Evolutionary conservation across 2,797 vertebrate genomes (phyloP).

Genomic region (Bradypus variegatus): DNA sequence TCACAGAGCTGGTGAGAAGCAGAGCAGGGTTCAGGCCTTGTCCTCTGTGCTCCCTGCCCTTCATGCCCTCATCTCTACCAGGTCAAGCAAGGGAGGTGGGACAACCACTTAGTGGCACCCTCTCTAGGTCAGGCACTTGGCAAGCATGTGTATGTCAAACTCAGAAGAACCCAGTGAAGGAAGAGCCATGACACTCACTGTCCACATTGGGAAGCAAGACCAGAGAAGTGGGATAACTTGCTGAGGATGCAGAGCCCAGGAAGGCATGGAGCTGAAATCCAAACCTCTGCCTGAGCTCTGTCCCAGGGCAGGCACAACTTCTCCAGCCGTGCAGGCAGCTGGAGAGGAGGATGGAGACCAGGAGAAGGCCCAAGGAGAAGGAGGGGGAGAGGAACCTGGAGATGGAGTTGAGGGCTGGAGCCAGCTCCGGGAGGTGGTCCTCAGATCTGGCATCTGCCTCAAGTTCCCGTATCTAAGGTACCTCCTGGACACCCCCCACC

Average conservation of each 20-base stretch:
- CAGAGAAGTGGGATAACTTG: neutral
- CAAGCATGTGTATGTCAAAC: neutral
- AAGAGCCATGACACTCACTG: neutral
- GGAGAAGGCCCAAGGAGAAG: neutral
- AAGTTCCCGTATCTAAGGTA: neutral
- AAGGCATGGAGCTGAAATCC: neutral
- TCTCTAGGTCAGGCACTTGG: neutral
- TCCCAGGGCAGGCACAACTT: neutral
- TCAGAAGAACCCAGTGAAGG: constrained; percentile 8
- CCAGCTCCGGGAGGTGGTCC: neutral
- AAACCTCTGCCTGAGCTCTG: neutral
- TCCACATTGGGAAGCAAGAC: neutral
- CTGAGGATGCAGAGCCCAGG: neutral
- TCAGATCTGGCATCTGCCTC: neutral
- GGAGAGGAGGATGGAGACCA: neutral
- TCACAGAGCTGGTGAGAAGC: neutral
- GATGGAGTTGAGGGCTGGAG: neutral
- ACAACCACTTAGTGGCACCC: neutral
- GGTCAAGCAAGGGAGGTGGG: neutral
- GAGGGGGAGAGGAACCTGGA: neutral
- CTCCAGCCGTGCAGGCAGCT: neutral
- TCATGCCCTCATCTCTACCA: neutral
- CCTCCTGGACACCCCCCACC: neutral
- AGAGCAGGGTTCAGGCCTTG: neutral
- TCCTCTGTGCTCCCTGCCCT: neutral